phyloP scores from a whole-genome alignment of 2,113 vertebrate species.

The Poeciliopsis turrubarensis region DNA sequence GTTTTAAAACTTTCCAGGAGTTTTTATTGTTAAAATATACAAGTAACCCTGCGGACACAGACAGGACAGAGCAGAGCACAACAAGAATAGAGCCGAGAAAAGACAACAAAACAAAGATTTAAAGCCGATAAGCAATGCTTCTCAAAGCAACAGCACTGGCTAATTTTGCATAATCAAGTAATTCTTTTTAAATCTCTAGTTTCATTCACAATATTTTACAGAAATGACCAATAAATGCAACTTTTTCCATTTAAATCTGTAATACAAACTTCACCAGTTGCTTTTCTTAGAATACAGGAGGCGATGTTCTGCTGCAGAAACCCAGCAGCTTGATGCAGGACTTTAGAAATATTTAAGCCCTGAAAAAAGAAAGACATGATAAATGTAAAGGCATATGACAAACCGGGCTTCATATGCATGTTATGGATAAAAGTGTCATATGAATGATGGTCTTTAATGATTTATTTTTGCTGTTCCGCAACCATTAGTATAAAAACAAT shows the following conservation, averaged over 20 bases:
- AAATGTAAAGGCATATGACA: background rate
- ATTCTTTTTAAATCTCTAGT: slow-evolving; percentile 12
- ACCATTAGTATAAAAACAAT: background rate
- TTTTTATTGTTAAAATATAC: slow-evolving; percentile 13
- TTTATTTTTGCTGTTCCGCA: too few species aligned
- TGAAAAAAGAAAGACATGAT: slow-evolving; percentile 33
- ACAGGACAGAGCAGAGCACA: slow-evolving; percentile 13
- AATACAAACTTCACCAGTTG: slow-evolving; percentile 4
- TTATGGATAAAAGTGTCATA: background rate
- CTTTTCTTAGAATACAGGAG: slow-evolving; percentile 1
- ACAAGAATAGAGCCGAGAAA: background rate
- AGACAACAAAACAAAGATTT: slow-evolving; percentile 15
- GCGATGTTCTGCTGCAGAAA: slow-evolving; percentile 15
- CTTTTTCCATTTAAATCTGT: background rate
- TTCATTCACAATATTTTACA: slow-evolving; percentile 32
- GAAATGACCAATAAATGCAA: slow-evolving; percentile 21
- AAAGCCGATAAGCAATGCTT: slow-evolving; percentile 31
- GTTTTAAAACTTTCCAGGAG: slow-evolving; percentile 13
- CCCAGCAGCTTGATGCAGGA: background rate
- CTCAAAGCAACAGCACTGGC: slow-evolving; percentile 23
- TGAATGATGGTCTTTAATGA: background rate
- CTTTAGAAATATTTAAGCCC: slow-evolving; percentile 40
- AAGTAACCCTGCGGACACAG: slow-evolving; percentile 11
- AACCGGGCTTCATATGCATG: background rate
- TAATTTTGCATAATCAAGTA: slow-evolving; percentile 33